These are phyloP conservation scores for Harpalus rubripes DNA, from an alignment of 2,888 invertebrate species.

Conservation along the genomic window DNA sequence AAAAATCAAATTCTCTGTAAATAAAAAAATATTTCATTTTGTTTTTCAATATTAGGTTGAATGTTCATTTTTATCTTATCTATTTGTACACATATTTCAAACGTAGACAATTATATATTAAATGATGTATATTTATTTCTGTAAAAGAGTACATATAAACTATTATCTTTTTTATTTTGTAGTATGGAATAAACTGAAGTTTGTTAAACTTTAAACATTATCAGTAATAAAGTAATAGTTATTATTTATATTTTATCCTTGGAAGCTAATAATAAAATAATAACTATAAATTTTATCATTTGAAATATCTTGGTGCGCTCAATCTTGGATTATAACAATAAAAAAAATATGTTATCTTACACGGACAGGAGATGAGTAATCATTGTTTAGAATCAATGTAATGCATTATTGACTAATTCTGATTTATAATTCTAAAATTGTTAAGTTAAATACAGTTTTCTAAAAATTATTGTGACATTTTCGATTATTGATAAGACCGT, in stretches of 20 bases:
- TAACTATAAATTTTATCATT: background rate
- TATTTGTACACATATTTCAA: background rate
- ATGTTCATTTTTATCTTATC: slow-evolving; percentile 18
- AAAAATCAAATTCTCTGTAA: slow-evolving; percentile 22
- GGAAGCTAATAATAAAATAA: slow-evolving; percentile 9
- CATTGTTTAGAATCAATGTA: background rate
- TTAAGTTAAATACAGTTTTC: slow-evolving; percentile 15
- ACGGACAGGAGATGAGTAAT: background rate
- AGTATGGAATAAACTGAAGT: background rate
- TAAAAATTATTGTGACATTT: slow-evolving; percentile 44
- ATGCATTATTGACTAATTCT: background rate
- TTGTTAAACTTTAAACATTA: slow-evolving; percentile 34
- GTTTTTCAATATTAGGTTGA: slow-evolving; percentile 4
- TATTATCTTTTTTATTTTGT: slow-evolving; percentile 12
- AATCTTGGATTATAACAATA: background rate
- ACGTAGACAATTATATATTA: slow-evolving; percentile 5
- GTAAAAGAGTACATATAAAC: slow-evolving; percentile 3
- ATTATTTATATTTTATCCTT: slow-evolving; percentile 21
- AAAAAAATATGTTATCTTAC: slow-evolving; percentile 17
- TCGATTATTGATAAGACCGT: slow-evolving; percentile 53
- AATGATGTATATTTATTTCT: slow-evolving; percentile 2
- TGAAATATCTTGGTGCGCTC: slow-evolving; percentile 19
- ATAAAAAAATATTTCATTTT: background rate
- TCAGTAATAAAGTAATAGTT: slow-evolving; percentile 14
- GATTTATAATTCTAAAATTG: slow-evolving; percentile 1